Conservation (phyloP, 2,113 vertebrate species). For the Colossoma macropomum region DNA sequence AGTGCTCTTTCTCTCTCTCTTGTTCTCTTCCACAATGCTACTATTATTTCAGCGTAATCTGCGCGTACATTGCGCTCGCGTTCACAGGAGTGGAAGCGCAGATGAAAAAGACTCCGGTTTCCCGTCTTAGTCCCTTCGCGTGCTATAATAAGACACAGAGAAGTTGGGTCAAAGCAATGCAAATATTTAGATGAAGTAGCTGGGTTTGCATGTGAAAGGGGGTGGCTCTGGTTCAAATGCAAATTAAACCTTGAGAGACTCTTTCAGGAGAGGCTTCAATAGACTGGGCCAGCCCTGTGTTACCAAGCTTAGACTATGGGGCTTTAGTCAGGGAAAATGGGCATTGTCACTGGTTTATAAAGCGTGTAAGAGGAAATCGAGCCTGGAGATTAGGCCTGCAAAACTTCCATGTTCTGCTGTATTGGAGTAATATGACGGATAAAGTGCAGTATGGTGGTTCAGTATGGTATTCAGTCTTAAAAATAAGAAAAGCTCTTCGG, state of each 20-base stretch:
- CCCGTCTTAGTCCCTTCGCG: constrained; percentile 33
- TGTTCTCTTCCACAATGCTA: constrained; percentile 19
- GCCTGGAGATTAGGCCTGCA: constrained; percentile 32
- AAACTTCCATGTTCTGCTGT: not conserved
- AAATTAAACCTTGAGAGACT: constrained; percentile 53
- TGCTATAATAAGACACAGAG: constrained; percentile 25
- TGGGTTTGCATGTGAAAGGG: constrained; percentile 61
- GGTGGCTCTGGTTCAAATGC: constrained; percentile 56
- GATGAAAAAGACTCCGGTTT: constrained; percentile 4
- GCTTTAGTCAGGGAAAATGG: constrained; percentile 29
- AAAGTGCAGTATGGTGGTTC: no score
- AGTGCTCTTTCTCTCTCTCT: constrained; percentile 2
- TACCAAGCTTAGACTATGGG: constrained; percentile 10
- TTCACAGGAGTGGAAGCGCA: constrained; percentile 18
- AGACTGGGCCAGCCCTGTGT: constrained; percentile 39
- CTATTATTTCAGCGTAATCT: constrained; percentile 16
- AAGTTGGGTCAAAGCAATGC: constrained; percentile 61
- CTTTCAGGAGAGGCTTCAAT: constrained; percentile 52
- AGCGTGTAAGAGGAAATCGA: constrained; percentile 32
- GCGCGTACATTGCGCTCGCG: constrained; percentile 6
- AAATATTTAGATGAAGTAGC: constrained; percentile 63
- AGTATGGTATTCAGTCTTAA: no score
- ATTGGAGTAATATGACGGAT: not conserved
- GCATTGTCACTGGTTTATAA: not conserved
- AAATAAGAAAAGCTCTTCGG: no score